A percentile compares a stretch with the other conserved stretches of the same genome.
Evolutionary conservation across 2,113 vertebrate species (phyloP).

Genomic region (Ceratotherium simum): DNA sequence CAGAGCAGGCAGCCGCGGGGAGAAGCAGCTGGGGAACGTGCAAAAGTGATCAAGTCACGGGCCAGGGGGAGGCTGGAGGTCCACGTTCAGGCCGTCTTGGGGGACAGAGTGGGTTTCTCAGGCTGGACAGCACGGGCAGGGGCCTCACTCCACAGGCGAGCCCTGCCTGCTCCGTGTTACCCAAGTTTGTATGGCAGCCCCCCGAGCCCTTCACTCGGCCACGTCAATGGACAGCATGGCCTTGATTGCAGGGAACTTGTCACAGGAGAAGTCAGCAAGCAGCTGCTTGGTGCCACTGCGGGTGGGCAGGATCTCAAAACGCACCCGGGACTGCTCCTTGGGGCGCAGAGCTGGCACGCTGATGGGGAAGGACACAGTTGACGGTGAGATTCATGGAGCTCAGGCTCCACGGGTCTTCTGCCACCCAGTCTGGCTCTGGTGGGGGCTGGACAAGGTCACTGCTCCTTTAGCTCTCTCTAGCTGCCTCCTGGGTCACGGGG

Average conservation of each 20-base stretch:
- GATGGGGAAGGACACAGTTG: not conserved
- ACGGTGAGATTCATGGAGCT: not conserved
- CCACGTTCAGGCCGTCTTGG: not conserved
- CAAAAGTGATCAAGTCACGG: constrained; percentile 24
- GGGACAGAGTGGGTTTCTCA: not conserved
- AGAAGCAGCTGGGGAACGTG: not conserved
- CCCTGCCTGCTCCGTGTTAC: not conserved
- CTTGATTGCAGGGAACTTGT: constrained; percentile 87
- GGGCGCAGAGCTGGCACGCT: constrained; percentile 84
- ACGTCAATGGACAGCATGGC: constrained; percentile 86
- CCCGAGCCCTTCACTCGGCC: constrained; percentile 66
- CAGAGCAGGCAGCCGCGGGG: not conserved
- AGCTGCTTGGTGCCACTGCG: constrained; percentile 86
- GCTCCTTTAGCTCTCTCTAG: not conserved
- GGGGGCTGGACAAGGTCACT: not conserved
- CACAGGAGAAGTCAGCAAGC: constrained; percentile 86
- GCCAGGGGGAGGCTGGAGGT: not conserved
- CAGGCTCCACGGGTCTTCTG: fast-evolving
- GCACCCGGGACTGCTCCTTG: constrained; percentile 80
- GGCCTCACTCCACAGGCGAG: not conserved
- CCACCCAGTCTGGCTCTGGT: not conserved
- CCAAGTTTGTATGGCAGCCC: constrained; percentile 16
- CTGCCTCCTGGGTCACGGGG: not conserved
- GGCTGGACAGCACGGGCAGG: not conserved
- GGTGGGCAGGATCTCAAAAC: constrained; percentile 84